Conservation (phyloP, 2,888 invertebrate species). For the Heliconius sara region DNA sequence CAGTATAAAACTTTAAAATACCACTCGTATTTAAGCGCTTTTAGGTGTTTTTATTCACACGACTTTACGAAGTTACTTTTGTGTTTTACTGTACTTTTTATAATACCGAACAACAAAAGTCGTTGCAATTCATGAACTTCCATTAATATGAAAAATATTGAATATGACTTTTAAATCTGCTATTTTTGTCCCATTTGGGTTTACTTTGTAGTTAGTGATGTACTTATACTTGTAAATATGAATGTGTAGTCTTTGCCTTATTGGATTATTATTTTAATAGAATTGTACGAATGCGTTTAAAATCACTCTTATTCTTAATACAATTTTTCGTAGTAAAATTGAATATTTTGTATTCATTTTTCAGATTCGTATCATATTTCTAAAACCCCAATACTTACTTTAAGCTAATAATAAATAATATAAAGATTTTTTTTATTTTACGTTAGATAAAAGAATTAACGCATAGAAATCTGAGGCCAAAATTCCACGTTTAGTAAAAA, state of each 20-base stretch:
- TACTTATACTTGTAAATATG: background rate
- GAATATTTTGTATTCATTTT: too few relatives aligned
- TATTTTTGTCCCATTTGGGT: background rate
- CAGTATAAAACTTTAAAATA: constrained; percentile 38
- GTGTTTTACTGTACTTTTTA: constrained; percentile 24
- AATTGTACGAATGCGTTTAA: too few relatives aligned
- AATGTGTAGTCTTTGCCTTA: background rate
- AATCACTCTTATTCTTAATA: too few relatives aligned
- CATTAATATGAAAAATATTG: constrained; percentile 14
- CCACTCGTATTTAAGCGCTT: constrained; percentile 38
- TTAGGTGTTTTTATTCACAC: constrained; percentile 40
- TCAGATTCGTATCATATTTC: too few relatives aligned
- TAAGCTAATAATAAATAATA: background rate
- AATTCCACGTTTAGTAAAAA: background rate
- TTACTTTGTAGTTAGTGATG: background rate
- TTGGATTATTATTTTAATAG: too few relatives aligned
- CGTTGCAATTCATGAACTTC: constrained; percentile 10
- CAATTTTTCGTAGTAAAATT: too few relatives aligned
- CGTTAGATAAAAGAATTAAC: background rate
- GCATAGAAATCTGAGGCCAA: background rate
- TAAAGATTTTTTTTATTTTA: background rate
- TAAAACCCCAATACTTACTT: background rate
- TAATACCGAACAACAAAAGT: constrained; percentile 12
- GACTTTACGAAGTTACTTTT: constrained; percentile 30
- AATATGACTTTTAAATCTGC: background rate